These are phyloP conservation scores for Alosa alosa DNA, from an alignment of 2,113 vertebrate species.

Conservation along the genomic window DNA sequence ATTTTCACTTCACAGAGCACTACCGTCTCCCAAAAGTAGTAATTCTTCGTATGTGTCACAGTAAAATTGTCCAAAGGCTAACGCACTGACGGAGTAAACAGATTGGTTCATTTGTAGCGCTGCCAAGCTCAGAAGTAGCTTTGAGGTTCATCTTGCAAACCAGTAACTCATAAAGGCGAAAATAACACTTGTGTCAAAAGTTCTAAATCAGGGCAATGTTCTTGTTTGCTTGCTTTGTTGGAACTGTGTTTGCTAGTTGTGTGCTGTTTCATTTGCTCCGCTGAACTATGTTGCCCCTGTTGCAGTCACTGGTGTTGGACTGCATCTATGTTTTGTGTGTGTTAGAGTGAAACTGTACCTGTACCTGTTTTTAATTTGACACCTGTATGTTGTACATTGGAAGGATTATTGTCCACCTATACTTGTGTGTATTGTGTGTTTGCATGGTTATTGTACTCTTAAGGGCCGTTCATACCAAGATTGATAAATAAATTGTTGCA, in stretches of 20 bases:
- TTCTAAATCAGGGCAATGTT: neutral
- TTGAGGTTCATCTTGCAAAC: neutral
- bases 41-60: neutral
- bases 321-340: neutral
- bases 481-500: too few species aligned
- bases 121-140: neutral
- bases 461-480: too few species aligned
- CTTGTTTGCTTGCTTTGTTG: neutral
- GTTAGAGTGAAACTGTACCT: neutral
- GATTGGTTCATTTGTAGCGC: neutral
- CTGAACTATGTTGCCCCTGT: neutral
- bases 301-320: too few species aligned
- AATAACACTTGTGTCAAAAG: neutral
- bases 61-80: neutral
- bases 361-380: neutral
- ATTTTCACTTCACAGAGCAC: neutral
- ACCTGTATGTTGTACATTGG: neutral
- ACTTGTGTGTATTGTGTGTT: neutral
- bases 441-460: neutral
- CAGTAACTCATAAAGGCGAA: slow-evolving; percentile 6
- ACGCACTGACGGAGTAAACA: neutral
- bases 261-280: neutral
- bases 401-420: neutral
- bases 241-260: neutral
- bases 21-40: neutral